Percentiles rank a stretch among this genome's conserved stretches.
Evolutionary conservation across 2,113 vertebrate species (phyloP).

Genomic region (Tursiops truncatus): DNA sequence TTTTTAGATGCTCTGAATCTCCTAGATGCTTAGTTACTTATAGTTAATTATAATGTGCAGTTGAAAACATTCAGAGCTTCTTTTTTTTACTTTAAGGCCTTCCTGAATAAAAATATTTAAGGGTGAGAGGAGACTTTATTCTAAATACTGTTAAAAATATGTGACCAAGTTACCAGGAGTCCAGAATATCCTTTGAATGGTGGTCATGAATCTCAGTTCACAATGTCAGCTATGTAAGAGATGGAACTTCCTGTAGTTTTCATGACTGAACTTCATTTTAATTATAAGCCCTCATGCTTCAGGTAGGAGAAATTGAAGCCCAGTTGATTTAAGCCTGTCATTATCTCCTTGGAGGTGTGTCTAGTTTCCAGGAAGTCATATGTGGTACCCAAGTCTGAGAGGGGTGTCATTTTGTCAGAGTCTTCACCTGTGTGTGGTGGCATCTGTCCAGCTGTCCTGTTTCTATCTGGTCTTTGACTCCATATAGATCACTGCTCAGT

Average conservation of each 20-base stretch:
- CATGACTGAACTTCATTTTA: background rate
- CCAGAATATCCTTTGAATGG: background rate
- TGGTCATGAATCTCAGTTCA: background rate
- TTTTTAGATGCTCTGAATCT: background rate
- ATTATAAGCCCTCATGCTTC: background rate
- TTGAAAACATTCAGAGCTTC: background rate
- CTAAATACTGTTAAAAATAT: background rate
- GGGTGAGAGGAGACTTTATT: background rate
- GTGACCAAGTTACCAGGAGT: background rate
- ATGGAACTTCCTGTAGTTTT: background rate
- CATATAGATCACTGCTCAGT: background rate
- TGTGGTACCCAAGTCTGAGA: background rate
- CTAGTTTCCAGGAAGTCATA: background rate
- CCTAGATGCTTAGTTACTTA: background rate
- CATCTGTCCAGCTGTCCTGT: background rate
- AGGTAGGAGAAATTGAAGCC: background rate
- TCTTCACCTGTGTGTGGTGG: background rate
- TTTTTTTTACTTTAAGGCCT: background rate
- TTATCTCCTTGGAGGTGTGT: background rate
- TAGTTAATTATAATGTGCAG: background rate
- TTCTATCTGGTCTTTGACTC: background rate
- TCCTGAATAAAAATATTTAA: conserved; percentile 13
- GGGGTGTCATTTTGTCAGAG: background rate
- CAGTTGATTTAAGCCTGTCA: background rate
- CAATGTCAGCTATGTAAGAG: background rate